Conservation (phyloP, 2,888 invertebrate genomes). For the Muschampia plurimacula region DNA sequence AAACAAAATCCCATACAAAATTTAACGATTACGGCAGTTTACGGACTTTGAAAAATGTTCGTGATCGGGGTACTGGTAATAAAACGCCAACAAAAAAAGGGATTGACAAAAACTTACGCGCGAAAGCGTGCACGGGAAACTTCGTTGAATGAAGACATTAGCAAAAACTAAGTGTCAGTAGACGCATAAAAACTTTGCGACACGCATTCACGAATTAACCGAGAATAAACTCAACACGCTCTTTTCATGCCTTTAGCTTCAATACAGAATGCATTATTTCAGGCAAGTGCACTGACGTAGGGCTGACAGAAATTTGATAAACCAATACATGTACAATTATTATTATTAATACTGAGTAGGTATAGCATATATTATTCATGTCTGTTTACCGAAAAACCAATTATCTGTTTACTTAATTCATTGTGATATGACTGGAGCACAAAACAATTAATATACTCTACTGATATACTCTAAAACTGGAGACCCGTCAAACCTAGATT, state of each 20-base stretch:
- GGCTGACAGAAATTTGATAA: constrained; percentile 34
- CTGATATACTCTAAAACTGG: too few relatives aligned
- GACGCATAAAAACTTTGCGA: constrained; percentile 61
- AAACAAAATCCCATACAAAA: too few relatives aligned
- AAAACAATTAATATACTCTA: too few relatives aligned
- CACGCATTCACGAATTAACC: constrained; percentile 50
- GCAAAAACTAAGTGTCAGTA: constrained; percentile 56
- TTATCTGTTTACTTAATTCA: too few relatives aligned
- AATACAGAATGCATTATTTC: constrained; percentile 53
- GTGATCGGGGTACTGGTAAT: too few relatives aligned
- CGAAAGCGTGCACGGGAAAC: constrained; percentile 50
- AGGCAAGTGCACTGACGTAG: constrained; percentile 52
- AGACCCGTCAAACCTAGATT: too few relatives aligned
- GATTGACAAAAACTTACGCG: constrained; percentile 26
- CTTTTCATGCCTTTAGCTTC: constrained; percentile 55
- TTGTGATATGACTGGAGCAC: too few relatives aligned
- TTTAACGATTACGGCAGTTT: too few relatives aligned
- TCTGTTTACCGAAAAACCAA: too few relatives aligned
- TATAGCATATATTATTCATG: too few relatives aligned
- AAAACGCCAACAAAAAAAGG: not conserved
- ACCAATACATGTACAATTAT: not conserved
- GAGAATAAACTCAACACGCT: constrained; percentile 49
- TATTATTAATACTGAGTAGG: too few relatives aligned
- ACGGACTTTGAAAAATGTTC: too few relatives aligned
- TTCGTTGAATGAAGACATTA: constrained; percentile 51